Evolutionary conservation across 2,797 vertebrate genomes (phyloP).

Genomic region (Acipenser ruthenus): DNA sequence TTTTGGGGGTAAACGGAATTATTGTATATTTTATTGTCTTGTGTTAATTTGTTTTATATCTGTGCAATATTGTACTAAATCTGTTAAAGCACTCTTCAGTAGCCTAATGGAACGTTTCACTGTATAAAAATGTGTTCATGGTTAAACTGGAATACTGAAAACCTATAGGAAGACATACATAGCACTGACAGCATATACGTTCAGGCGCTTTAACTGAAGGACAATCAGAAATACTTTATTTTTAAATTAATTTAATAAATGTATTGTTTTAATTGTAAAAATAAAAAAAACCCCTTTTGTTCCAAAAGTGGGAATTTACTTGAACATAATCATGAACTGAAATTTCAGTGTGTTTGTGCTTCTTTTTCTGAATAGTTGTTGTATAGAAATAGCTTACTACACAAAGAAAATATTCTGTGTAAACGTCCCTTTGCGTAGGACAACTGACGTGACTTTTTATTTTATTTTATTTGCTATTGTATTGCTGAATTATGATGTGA

Average conservation of each 20-base stretch:
- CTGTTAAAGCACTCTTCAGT: constrained; percentile 36
- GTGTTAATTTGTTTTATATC: constrained; percentile 24
- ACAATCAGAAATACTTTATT: constrained; percentile 79
- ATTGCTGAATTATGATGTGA: constrained; percentile 68
- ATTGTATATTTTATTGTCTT: constrained; percentile 13
- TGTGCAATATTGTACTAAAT: constrained; percentile 65
- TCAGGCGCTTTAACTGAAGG: constrained; percentile 75
- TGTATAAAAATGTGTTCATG: constrained; percentile 27
- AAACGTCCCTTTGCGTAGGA: constrained; percentile 58
- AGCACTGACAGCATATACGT: constrained; percentile 16
- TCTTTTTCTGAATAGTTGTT: constrained; percentile 40
- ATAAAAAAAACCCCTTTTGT: constrained; percentile 21
- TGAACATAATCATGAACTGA: constrained; percentile 42
- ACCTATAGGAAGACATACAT: not conserved
- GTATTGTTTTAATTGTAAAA: constrained; percentile 64
- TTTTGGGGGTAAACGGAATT: constrained; percentile 4
- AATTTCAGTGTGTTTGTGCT: constrained; percentile 32
- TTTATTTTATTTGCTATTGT: constrained; percentile 65
- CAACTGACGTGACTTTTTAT: constrained; percentile 33
- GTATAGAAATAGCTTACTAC: constrained; percentile 52
- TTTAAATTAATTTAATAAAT: constrained; percentile 76
- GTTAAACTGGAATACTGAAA: constrained; percentile 9
- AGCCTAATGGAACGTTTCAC: constrained; percentile 4
- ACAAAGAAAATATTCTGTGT: constrained; percentile 28
- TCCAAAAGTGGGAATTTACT: constrained; percentile 38